Evolutionary conservation across 2,113 vertebrate species (phyloP).

Genomic region (Tachuris rubrigastra): DNA sequence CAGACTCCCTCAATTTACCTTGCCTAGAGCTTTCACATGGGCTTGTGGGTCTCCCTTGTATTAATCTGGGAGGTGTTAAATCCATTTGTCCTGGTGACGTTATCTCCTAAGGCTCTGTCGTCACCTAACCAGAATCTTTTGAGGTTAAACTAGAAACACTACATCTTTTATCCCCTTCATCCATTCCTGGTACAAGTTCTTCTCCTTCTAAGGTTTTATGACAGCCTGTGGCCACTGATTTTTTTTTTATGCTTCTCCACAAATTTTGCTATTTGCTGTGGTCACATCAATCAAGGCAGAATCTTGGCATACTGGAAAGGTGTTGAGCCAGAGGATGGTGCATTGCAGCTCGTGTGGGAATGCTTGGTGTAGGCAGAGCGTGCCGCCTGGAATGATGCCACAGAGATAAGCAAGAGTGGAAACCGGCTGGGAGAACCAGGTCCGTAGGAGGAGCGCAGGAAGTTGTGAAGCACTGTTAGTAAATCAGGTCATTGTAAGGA

Average conservation of each 20-base stretch:
- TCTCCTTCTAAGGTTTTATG: background rate
- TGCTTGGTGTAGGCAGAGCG: accelerated
- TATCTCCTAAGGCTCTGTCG: background rate
- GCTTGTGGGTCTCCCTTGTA: background rate
- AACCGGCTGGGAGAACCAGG: background rate
- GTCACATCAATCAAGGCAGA: background rate
- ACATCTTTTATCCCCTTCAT: background rate
- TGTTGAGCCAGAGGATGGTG: background rate
- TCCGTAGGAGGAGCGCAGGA: background rate
- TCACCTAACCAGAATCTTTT: background rate
- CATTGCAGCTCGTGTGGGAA: accelerated
- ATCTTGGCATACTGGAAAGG: background rate
- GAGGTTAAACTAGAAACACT: background rate
- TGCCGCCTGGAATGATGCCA: accelerated
- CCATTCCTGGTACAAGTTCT: background rate
- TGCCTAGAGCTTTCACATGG: background rate
- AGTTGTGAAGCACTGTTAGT: background rate
- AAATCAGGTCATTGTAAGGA: background rate
- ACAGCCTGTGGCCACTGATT: background rate
- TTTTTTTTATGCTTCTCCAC: background rate
- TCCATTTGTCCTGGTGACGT: background rate
- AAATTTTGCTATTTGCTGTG: background rate
- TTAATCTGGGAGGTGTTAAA: background rate
- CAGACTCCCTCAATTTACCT: background rate
- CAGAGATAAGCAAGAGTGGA: background rate